These are phyloP conservation scores for Okamejei kenojei DNA, from an alignment of 2,797 vertebrate species.

Conservation along the genomic window DNA sequence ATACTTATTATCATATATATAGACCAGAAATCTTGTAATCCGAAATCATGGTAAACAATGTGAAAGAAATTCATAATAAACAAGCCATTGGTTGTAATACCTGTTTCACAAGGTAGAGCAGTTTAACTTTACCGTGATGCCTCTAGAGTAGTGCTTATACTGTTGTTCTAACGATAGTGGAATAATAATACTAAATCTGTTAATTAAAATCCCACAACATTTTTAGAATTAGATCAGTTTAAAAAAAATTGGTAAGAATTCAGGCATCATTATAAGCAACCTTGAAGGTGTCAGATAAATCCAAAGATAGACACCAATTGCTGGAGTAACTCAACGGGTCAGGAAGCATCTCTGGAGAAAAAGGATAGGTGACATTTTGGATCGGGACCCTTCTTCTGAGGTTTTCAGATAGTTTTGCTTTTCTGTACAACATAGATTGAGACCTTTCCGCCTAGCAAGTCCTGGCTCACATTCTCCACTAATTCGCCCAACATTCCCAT, in stretches of 20 bases:
- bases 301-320: neutral
- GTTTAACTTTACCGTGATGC: neutral
- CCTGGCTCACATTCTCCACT: too few relatives aligned
- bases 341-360: too few relatives aligned
- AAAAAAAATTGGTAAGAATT: neutral
- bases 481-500: too few relatives aligned
- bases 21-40: neutral
- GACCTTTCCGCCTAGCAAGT: too few relatives aligned
- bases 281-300: neutral
- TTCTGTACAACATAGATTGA: too few relatives aligned
- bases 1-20: neutral
- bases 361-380: too few relatives aligned
- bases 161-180: neutral
- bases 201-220: neutral
- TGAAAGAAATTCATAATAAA: constrained; percentile 2
- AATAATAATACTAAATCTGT: neutral
- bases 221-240: constrained; percentile 15
- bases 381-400: too few relatives aligned
- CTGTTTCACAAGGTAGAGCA: neutral
- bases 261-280: neutral
- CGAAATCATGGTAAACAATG: neutral
- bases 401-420: too few relatives aligned
- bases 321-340: too few relatives aligned
- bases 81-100: neutral
- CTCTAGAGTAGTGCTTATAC: neutral